A percentile compares a stretch with the other conserved stretches of the same genome.
phyloP scores from a whole-genome alignment of 2,797 vertebrate genomes.

The Fistularia tabacaria region DNA sequence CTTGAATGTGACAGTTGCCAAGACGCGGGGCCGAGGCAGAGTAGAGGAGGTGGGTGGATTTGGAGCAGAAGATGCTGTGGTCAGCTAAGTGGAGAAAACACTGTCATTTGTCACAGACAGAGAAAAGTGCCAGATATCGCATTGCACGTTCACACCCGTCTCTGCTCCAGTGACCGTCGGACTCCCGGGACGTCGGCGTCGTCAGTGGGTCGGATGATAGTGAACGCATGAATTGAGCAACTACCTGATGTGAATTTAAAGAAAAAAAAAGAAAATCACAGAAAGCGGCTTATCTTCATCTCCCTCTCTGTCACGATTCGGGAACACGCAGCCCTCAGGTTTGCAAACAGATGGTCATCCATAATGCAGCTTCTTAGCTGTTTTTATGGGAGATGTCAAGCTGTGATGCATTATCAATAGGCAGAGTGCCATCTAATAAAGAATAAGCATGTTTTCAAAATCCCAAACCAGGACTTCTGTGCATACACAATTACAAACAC shows the following conservation, averaged over 20 bases:
- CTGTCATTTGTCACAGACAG: conserved; percentile 74
- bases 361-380: conserved; percentile 74
- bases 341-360: conserved; percentile 75
- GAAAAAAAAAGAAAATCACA: conserved; percentile 10
- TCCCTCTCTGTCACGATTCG: conserved; percentile 50
- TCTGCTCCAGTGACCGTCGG: conserved; percentile 53
- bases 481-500: too few species aligned
- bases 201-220: conserved; percentile 56
- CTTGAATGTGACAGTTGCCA: conserved; percentile 99
- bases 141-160: conserved; percentile 55
- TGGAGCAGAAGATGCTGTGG: conserved; percentile 95
- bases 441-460: conserved; percentile 61
- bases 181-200: conserved; percentile 60
- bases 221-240: conserved; percentile 47
- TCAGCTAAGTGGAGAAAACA: conserved; percentile 94
- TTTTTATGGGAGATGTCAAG: conserved; percentile 72
- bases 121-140: conserved; percentile 69
- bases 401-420: conserved; percentile 74
- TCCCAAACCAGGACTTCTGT: conserved; percentile 45
- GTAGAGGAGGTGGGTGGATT: conserved; percentile 65
- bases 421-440: conserved; percentile 71
- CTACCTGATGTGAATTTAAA: conserved; percentile 38
- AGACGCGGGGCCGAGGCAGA: conserved; percentile 89
- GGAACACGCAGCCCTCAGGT: conserved; percentile 65
- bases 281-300: conserved; percentile 51